These are phyloP conservation scores for Echeneis naucrates DNA, from an alignment of 2,797 vertebrate genomes.

Conservation along the genomic window DNA sequence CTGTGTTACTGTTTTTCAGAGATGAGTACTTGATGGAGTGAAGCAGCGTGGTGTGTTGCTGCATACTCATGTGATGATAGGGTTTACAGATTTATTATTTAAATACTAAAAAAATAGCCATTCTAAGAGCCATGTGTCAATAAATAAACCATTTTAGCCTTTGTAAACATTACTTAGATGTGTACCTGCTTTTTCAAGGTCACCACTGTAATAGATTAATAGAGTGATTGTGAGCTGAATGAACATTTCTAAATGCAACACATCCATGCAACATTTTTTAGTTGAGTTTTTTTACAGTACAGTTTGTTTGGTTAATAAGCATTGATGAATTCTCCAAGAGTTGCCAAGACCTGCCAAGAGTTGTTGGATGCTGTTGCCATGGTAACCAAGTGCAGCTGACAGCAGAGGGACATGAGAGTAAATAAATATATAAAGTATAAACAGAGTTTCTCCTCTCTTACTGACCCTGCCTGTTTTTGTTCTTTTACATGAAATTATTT, in stretches of 20 bases:
- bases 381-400: constrained; percentile 41
- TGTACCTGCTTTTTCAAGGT: constrained; percentile 41
- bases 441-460: not conserved
- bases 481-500: constrained; percentile 45
- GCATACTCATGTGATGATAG: constrained; percentile 43
- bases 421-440: too few species aligned
- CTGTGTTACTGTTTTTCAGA: constrained; percentile 44
- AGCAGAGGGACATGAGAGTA: not conserved
- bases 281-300: constrained; percentile 24
- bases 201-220: constrained; percentile 43
- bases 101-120: constrained; percentile 58
- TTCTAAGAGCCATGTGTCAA: constrained; percentile 75
- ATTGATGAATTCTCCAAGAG: constrained; percentile 24
- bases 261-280: constrained; percentile 32
- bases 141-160: constrained; percentile 79
- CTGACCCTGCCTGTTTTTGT: constrained; percentile 9
- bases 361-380: constrained; percentile 39
- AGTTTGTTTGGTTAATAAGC: constrained; percentile 17
- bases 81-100: constrained; percentile 59
- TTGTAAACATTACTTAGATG: constrained; percentile 56
- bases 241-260: constrained; percentile 59
- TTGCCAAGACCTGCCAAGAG: constrained; percentile 44
- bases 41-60: constrained; percentile 43
- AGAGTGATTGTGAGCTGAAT: constrained; percentile 27
- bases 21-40: constrained; percentile 51